A percentile compares a stretch with the other conserved stretches of the same genome.
These are phyloP conservation scores for Limonius californicus DNA, from an alignment of 1,140 invertebrate species.

Conservation along the genomic window DNA sequence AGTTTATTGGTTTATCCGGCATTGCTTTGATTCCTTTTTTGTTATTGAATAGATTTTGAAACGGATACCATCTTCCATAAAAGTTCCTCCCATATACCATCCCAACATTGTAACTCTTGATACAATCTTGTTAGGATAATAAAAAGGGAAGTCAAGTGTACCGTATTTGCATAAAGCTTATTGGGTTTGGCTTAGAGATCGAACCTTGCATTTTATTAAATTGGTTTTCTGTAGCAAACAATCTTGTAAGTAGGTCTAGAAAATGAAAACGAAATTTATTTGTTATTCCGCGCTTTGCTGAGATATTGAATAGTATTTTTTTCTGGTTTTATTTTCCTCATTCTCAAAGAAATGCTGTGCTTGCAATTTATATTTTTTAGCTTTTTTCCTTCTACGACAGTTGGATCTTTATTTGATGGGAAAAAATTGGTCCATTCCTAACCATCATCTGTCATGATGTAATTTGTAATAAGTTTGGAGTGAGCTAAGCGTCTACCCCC, in stretches of 20 bases:
- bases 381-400: no score
- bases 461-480: no score
- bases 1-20: no score
- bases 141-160: background rate
- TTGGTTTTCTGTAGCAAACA: constrained; percentile 1
- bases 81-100: no score
- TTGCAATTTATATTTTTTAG: background rate
- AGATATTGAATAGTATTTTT: background rate
- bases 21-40: no score
- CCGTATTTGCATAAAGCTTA: background rate
- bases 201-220: constrained; percentile 1
- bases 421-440: no score
- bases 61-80: no score
- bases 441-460: no score
- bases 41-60: no score
- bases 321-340: background rate
- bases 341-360: background rate
- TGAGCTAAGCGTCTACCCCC: no score
- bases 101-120: background rate
- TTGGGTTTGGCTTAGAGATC: background rate
- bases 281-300: constrained; percentile 1
- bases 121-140: background rate
- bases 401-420: background rate
- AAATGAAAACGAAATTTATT: constrained; percentile 1
- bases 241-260: constrained; percentile 1